Base-by-base conservation (phyloP, 2,113 vertebrate genomes). In the Mesoclemmys tuberculata region DNA sequence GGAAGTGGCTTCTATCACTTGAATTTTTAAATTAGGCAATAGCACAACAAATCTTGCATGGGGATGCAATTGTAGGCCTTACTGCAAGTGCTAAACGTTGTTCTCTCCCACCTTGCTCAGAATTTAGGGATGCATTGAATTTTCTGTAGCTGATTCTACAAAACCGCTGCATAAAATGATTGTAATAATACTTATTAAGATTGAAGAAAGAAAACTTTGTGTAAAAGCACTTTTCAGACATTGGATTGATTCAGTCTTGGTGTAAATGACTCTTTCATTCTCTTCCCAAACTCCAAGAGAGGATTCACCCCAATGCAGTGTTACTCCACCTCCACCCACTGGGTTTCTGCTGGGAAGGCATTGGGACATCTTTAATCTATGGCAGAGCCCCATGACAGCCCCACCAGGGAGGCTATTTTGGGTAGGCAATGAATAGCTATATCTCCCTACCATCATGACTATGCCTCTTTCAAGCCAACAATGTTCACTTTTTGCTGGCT, bases 31-130 rank as follows among this genome's bases (percentile, higher is more conserved):
- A 81, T 84, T 38, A 44, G 58, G 48, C 48, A 54, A 64, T 51
- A 41, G 38, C 11, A 41, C 22, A 38, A 31, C 16, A 10, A 38
- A 41, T 78, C 90, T 89, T 86, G 56, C 52, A 89, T 56, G 9
- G 90, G 78, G 44, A 58, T 79, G 68, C 55, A 22, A 1, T 80
- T 58, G 10, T 22, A 61, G 1, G 16, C 68, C 31, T 1, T 1
- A 0, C 64, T 78, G 82, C 54, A 1, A 29, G 6, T n/a, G 1
- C 29, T 14, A 10, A 10, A 1, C 41, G 5, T 0, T 2, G 3
- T 18, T 3, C 56, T 58, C 80, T n/a, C 58, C 13, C 0, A 1
- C 14, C 52, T 56, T 35, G n/a, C 61, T 58, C 41, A 54, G 44
- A 55, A 18, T 31, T 77, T 0, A 14, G 71, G 71, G 11, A 0